Percentiles rank a stretch among this genome's conserved stretches.
Evolutionary conservation across 1,140 invertebrate genomes (phyloP).

Genomic region (Neocloeon triangulifer): DNA sequence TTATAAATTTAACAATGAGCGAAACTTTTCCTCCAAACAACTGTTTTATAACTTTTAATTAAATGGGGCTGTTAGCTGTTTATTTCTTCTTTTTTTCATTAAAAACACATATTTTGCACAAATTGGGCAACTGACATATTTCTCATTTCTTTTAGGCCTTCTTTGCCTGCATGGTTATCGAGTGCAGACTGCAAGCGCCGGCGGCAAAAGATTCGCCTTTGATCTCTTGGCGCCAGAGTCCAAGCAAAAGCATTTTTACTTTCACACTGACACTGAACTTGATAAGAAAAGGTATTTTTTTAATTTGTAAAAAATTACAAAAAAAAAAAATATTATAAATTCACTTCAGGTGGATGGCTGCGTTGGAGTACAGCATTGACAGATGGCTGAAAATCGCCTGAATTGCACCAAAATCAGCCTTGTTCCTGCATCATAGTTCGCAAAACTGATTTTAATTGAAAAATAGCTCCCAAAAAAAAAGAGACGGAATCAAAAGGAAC

Average conservation of each 20-base stretch:
- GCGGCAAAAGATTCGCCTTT: constrained; percentile 67
- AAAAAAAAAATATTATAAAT: too few relatives aligned
- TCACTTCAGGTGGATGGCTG: constrained; percentile 83
- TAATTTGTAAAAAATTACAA: too few relatives aligned
- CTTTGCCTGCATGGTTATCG: constrained; percentile 85
- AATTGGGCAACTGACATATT: too few relatives aligned
- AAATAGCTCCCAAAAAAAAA: constrained; percentile 1
- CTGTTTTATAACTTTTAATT: too few relatives aligned
- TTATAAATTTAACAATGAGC: too few relatives aligned
- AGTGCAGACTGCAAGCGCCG: constrained; percentile 50
- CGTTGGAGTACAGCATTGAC: constrained; percentile 85
- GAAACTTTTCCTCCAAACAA: too few relatives aligned
- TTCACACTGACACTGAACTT: constrained; percentile 81
- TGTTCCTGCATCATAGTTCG: too few relatives aligned
- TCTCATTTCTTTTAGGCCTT: constrained; percentile 39
- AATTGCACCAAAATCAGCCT: constrained; percentile 13
- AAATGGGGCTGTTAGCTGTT: too few relatives aligned
- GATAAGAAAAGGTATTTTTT: constrained; percentile 76
- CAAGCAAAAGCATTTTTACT: constrained; percentile 71
- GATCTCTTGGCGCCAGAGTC: constrained; percentile 59
- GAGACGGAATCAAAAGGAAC: too few relatives aligned
- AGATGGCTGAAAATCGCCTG: constrained; percentile 83
- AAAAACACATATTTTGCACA: too few relatives aligned
- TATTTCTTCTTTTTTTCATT: too few relatives aligned
- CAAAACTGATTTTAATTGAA: too few relatives aligned